Conservation (phyloP, 2,113 vertebrate species). For the Cromileptes altivelis region DNA sequence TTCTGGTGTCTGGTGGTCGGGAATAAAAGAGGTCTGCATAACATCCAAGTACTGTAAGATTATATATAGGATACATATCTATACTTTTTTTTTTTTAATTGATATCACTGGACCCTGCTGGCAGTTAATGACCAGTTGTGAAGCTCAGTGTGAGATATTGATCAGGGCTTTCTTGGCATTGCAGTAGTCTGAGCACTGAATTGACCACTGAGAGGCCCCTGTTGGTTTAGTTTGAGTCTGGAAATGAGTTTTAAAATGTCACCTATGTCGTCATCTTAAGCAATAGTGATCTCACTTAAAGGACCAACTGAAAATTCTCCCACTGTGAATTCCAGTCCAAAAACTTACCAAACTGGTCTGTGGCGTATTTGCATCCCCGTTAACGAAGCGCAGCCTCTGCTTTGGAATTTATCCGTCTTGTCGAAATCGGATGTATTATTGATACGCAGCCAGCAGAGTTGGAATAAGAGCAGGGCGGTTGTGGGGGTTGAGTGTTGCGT, state of each 20-base stretch:
- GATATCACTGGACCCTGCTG: neutral
- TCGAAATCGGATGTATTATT: conserved; percentile 51
- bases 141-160: neutral
- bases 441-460: conserved; percentile 20
- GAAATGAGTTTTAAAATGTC: conserved; percentile 1
- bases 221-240: neutral
- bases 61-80: too few relatives aligned
- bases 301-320: neutral
- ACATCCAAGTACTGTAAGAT: too few relatives aligned
- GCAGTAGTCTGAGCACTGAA: neutral
- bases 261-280: neutral
- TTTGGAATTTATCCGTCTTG: conserved; percentile 34
- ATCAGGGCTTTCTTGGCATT: neutral
- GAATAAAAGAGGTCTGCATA: neutral
- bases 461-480: neutral
- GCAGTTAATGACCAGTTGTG: neutral
- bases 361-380: neutral
- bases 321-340: neutral
- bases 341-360: neutral
- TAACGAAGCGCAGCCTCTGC: neutral
- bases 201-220: neutral
- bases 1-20: too few relatives aligned
- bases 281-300: neutral
- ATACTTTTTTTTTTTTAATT: neutral
- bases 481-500: conserved; percentile 24